Conservation (phyloP, 2,888 invertebrate species). For the Cheilosia soror region DNA sequence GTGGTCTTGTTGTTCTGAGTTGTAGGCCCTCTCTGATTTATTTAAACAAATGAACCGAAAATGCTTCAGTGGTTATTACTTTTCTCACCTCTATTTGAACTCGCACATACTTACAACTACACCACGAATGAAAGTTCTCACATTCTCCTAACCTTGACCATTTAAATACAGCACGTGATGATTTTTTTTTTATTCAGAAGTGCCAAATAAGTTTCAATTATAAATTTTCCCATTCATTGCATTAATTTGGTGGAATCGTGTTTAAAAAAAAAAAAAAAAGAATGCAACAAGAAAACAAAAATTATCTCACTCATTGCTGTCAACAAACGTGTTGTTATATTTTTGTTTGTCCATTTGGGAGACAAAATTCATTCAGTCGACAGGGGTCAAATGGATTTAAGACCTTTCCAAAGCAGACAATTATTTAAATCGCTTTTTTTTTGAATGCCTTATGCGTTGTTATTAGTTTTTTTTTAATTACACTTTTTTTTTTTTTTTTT, state of each 20-base stretch:
- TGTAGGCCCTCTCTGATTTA: no score
- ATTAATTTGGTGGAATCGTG: not conserved
- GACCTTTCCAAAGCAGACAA: conserved; percentile 42
- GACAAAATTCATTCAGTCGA: conserved; percentile 33
- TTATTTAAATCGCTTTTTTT: conserved; percentile 57
- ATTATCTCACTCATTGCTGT: conserved; percentile 5
- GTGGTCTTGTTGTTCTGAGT: no score
- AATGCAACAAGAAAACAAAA: not conserved
- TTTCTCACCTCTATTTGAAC: no score
- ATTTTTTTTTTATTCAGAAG: not conserved
- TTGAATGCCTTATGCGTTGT: not conserved
- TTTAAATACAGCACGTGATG: conserved; percentile 27
- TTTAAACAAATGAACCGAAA: no score
- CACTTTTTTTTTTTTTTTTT: not conserved
- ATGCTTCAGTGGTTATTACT: no score
- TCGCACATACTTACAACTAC: no score
- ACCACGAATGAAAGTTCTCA: not conserved
- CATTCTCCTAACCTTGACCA: conserved; percentile 7
- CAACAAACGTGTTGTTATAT: conserved; percentile 4
- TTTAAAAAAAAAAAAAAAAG: not conserved
- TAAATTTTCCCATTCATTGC: conserved; percentile 1
- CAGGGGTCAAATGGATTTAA: conserved; percentile 68
- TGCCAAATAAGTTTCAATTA: conserved; percentile 8
- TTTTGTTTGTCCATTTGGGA: conserved; percentile 18
- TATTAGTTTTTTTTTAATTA: conserved; percentile 8